Evolutionary conservation across 2,888 invertebrate genomes (phyloP).

Genomic region (Cheilosia variabilis): DNA sequence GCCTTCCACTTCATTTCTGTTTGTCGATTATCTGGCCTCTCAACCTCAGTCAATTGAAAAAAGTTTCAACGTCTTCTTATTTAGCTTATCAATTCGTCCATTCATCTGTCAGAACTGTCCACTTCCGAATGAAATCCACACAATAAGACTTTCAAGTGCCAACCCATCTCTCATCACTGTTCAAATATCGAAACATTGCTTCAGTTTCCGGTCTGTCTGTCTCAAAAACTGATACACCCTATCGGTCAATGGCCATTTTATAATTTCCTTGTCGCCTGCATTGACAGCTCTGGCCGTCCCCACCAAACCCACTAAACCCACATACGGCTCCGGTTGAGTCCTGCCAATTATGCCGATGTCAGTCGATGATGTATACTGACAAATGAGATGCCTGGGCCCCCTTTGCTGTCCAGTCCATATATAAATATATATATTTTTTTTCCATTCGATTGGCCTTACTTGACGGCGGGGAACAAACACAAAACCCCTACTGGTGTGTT

Average conservation of each 20-base stretch:
- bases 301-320: not conserved
- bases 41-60: too few species aligned
- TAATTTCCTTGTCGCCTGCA: not conserved
- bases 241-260: not conserved
- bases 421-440: not conserved
- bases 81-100: too few species aligned
- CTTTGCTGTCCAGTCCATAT: not conserved
- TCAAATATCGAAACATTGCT: not conserved
- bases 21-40: too few species aligned
- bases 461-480: not conserved
- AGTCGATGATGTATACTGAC: constrained; percentile 35
- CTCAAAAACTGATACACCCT: not conserved
- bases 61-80: too few species aligned
- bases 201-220: not conserved
- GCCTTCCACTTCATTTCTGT: too few species aligned
- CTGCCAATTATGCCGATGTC: constrained; percentile 37
- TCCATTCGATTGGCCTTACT: not conserved
- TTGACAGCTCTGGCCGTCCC: constrained; percentile 1
- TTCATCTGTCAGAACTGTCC: too few species aligned
- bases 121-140: too few species aligned
- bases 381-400: constrained; percentile 24
- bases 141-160: too few species aligned
- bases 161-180: not conserved
- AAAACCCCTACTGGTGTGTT: not conserved
- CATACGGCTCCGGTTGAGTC: not conserved